phyloP scores from a whole-genome alignment of 1,140 invertebrate genomes.

The Musca vetustissima region DNA sequence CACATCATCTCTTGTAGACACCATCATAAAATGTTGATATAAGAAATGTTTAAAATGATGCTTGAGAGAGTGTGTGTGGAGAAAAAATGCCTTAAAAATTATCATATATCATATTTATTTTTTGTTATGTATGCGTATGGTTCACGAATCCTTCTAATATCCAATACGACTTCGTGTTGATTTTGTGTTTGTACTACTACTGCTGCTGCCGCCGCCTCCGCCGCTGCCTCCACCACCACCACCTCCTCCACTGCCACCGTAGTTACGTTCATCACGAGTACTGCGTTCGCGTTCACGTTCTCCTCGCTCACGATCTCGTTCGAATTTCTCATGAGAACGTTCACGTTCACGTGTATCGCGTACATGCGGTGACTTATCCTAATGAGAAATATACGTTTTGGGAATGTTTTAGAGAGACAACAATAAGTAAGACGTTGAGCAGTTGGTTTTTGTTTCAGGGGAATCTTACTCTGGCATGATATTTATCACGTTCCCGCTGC shows the following conservation, averaged over 20 bases:
- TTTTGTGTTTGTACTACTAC: conserved; percentile 34
- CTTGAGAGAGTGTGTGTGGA: not conserved
- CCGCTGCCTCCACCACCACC: not conserved
- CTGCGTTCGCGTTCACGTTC: not conserved
- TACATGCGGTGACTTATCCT: conserved; percentile 49
- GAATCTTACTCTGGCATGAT: conserved; percentile 44
- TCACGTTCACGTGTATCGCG: conserved; percentile 43
- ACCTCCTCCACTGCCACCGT: conserved; percentile 22
- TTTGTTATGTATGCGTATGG: not conserved
- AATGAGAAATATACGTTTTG: not conserved
- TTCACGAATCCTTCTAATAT: conserved; percentile 41
- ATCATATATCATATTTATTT: no score
- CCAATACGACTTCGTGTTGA: conserved; percentile 45
- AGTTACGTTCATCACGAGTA: conserved; percentile 45
- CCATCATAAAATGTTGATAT: not conserved
- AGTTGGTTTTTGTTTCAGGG: conserved; percentile 9
- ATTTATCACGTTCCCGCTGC: conserved; percentile 43
- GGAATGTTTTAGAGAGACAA: not conserved
- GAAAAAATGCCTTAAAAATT: not conserved
- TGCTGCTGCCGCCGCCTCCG: not conserved
- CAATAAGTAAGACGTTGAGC: conserved; percentile 4
- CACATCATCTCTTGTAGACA: not conserved
- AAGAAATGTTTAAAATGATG: conserved; percentile 3
- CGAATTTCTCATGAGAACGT: conserved; percentile 52
- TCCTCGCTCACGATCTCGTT: conserved; percentile 33